Evolutionary conservation across 2,797 vertebrate species (phyloP).

Genomic region (Dryobates pubescens): DNA sequence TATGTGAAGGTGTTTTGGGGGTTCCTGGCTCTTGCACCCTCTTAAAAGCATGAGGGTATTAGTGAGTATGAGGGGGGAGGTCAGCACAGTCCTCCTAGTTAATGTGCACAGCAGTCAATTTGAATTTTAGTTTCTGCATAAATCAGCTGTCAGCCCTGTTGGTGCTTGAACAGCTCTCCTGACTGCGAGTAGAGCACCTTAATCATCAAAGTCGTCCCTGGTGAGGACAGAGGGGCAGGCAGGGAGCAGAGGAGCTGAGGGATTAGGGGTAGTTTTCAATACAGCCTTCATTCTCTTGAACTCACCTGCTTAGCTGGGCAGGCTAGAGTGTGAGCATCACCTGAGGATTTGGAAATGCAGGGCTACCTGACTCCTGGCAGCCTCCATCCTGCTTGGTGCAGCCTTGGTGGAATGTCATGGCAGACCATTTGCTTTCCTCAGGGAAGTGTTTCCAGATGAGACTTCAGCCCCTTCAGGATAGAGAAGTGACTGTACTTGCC

Average conservation of each 20-base stretch:
- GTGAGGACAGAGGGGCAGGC: not conserved
- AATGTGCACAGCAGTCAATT: not conserved
- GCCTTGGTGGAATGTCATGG: not conserved
- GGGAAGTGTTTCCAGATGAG: not conserved
- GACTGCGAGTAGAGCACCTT: not conserved
- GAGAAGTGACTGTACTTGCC: not conserved
- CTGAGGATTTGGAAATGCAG: not conserved
- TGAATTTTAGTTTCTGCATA: not conserved
- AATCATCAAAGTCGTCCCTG: accelerated
- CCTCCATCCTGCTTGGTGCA: not conserved
- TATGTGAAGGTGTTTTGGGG: not conserved
- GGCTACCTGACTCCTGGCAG: not conserved
- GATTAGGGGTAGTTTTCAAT: not conserved
- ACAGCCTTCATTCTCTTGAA: accelerated
- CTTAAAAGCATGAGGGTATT: not conserved
- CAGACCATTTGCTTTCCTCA: not conserved
- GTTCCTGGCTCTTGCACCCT: not conserved
- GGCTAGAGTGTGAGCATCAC: not conserved
- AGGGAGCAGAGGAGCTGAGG: not conserved
- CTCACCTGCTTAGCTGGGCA: not conserved
- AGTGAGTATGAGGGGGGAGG: not conserved
- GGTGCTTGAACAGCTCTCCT: not conserved
- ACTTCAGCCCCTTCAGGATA: not conserved
- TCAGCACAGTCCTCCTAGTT: not conserved
- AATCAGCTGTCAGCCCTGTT: not conserved